These are phyloP conservation scores for Scylla paramamosain DNA, from an alignment of 1,140 invertebrate species.

Conservation along the genomic window DNA sequence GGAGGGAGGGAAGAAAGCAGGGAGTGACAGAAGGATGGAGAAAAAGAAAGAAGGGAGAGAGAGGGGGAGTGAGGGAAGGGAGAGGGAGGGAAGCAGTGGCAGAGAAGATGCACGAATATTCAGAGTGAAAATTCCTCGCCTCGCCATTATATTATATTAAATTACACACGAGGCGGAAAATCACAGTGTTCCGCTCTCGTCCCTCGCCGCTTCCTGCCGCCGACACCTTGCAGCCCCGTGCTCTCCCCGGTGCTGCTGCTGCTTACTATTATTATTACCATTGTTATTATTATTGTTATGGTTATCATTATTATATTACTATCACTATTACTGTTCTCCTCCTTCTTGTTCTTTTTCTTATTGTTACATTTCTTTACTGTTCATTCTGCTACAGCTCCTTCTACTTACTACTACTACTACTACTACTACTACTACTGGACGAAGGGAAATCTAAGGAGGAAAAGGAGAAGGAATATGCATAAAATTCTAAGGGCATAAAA, in stretches of 20 bases:
- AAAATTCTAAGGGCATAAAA: no score
- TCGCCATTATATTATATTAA: slow-evolving; percentile 2
- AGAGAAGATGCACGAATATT: background rate
- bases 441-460: no score
- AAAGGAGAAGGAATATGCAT: no score
- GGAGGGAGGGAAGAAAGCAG: background rate
- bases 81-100: background rate
- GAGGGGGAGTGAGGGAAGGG: background rate
- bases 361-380: no score
- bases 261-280: background rate
- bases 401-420: no score
- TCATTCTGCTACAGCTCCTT: no score
- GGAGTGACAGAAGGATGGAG: background rate
- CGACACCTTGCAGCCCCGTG: no score
- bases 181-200: background rate
- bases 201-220: background rate
- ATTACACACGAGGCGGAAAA: slow-evolving; percentile 9
- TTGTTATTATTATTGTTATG: background rate
- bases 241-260: no score
- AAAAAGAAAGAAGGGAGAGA: slow-evolving; percentile 10
- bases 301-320: background rate
- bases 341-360: no score
- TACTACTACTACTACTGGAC: no score
- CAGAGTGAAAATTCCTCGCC: background rate
- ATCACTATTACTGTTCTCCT: background rate